Base-by-base conservation (phyloP, 2,888 invertebrate species). In the Cosmopolites sordidus region DNA sequence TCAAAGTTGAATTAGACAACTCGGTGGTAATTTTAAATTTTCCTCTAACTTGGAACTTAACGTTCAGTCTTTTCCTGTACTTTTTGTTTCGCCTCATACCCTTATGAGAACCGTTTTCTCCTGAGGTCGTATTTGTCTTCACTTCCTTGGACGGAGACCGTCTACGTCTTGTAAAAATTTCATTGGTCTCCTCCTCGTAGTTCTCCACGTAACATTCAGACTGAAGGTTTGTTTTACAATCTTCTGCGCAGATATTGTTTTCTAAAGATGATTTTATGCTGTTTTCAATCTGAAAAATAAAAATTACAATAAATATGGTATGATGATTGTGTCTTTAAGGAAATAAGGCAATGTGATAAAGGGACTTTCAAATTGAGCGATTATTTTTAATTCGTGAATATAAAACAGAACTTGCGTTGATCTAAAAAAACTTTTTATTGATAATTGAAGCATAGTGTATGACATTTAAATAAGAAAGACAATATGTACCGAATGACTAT, bases 11-110 rank as follows among this genome's bases (percentile, higher is more conserved):
- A 16, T 15, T 40, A n/a, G 12, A 6, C 11, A 12, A 12, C 33
- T 33, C 3, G n/a, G 33, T n/a, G 11, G n/a, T 9, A n/a, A 9
- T n/a, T n/a, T 33, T 18, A 30, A 63, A 58, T 58, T 66, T 67
- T 2, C 67, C 68, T 22, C 56, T 56, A 15, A 69, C 60, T 63
- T 69, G 65, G 49, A 70, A 69, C 42, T 69, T 67, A 0, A 70
- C 60, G 40, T 68, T 71, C 4, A 73, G 44, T 56, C 57, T 60
- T 41, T 61, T 58, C 51, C 58, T 54, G 46, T 57, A 62, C 5
- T 54, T 61, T 39, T 48, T 51, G 15, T 39, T n/a, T 4, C 40
- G 29, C n/a, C 42, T 16, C 15, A 12, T 58, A 50, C 62, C 65
- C 50, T 56, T 63, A 50, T 60, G 61, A 1, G 58, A 58, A 4